Base-by-base conservation (phyloP, 2,888 invertebrate genomes). In the Aphrophora alni region DNA sequence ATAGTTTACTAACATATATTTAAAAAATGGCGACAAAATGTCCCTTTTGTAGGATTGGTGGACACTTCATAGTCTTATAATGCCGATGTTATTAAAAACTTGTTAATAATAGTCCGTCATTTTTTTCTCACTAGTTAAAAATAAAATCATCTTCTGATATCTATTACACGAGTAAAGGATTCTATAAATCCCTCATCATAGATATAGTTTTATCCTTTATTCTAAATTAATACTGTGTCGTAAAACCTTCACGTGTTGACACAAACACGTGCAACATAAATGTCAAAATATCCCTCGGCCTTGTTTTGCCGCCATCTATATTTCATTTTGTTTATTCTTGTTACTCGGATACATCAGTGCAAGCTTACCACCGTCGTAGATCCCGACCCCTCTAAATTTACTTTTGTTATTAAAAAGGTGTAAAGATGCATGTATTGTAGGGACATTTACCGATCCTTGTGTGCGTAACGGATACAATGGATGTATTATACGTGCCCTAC, bases 321-420 rank as follows among this genome's bases (percentile, higher is more conserved):
- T 44, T 14, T 44, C 17, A 44, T 17, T 14, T 21, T 59, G 59
- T 59, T 59, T 59, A 59, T 59, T 21, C 59, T 21, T 59, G 59
- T 59, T 21, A 59, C 14, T 38, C 27, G 26, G 72, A 72, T 73
- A 78, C 71, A 73, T 73, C 73, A 51, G 78, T 73, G 44, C 21
- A 38, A 33, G 79, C 33, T 8, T 33, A 8, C 33, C 33, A 33
- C 33, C 33, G 33, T 8, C 33, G 33, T 3, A 33, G 33, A 33
- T 5, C n/a, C 12, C 71, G 33, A 51, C 81, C 81, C 81, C 78
- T 78, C 78, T 78, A 75, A 81, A 81, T 81, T 81, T 81, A 81
- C 74, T 81, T 81, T 81, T 75, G 77, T 78, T 75, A 81, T 81
- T 81, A 78, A 81, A 77, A 77, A 81, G 81, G 81, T 81, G 81